Evolutionary conservation across 1,140 invertebrate genomes (phyloP).

Genomic region (Drosophila tani): DNA sequence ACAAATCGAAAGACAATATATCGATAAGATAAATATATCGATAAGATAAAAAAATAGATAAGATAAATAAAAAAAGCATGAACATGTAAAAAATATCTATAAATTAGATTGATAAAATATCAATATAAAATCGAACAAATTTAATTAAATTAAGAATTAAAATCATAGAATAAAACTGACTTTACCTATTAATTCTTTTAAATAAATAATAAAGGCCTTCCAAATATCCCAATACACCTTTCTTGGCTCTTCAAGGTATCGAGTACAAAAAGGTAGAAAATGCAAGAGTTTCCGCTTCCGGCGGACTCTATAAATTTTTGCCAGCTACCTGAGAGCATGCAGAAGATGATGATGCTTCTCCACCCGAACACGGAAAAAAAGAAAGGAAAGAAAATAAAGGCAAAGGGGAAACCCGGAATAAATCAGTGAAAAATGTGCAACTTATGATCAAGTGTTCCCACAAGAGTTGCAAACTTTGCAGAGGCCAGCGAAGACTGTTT

Average conservation of each 20-base stretch:
- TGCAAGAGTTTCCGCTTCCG: conserved; percentile 37
- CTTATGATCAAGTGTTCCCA: conserved; percentile 83
- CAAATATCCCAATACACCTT: too few relatives aligned
- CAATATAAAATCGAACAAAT: too few relatives aligned
- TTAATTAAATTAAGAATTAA: too few relatives aligned
- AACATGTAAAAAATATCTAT: background rate
- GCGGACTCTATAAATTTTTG: conserved; percentile 62
- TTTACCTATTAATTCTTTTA: too few relatives aligned
- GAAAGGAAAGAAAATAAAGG: background rate
- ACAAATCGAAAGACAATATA: too few relatives aligned
- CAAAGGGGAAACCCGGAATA: conserved; percentile 45
- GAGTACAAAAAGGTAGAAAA: conserved; percentile 8
- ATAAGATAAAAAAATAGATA: too few relatives aligned
- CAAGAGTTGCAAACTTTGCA: conserved; percentile 80
- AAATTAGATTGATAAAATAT: too few relatives aligned
- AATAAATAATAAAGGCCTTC: too few relatives aligned
- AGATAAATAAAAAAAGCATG: too few relatives aligned
- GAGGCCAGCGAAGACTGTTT: conserved; percentile 31
- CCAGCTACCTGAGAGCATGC: conserved; percentile 45
- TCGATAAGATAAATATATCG: too few relatives aligned
- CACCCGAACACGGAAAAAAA: background rate
- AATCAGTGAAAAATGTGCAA: conserved; percentile 79
- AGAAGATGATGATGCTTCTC: conserved; percentile 21
- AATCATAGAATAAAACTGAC: too few relatives aligned
- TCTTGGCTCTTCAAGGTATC: background rate